Evolutionary conservation across 2,113 vertebrate species (phyloP), one percentile per base, ranked within the genome.

Genomic region (Oreochromis tanganicae): DNA sequence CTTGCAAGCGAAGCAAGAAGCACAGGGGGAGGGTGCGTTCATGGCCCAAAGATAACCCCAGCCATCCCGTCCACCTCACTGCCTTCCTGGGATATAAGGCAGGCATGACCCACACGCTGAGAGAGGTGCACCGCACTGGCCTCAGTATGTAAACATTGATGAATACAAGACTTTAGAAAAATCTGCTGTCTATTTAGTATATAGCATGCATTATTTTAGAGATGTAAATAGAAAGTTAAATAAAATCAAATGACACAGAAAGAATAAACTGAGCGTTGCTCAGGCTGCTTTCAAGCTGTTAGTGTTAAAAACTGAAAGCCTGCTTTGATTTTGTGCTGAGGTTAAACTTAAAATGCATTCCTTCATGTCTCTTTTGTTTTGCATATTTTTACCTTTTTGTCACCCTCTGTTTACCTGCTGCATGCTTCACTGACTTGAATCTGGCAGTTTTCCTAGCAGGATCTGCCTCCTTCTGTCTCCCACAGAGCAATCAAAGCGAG

Each of bases 41-140:
- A 59, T 99, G 99, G 93, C 98, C 98, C n/a, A 98, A 97, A 87
- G 99, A 99, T 92, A 97, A 99, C 63, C 80, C 97, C 19, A 97
- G 94, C 93, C 97, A 97, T 88, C 98, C 98, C 0, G 97, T 99
- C 32, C 99, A 99, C 48, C 97, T 99, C 80, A 97, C 98, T 0
- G 98, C 98, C 59, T 99, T 98, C 91, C 89, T 99, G 90, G 99
- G 98, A 5, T 99, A 99, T 95, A 99, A 99, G 93, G 98, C 98
- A 6, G 98, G 98, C 95, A 99, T 99, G 98, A 99, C 98, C 21
- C 98, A 99, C 95, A 98, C 98, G 1, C 97, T 99, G 21, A 97
- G 98, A 4, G 98, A 99, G 83, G 96, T 99, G 0, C 98, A 99
- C 88, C 96, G 98, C 46, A 97, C 97, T 27, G 98, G 97, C 34